Evolutionary conservation across 1,140 invertebrate genomes (phyloP).

Genomic region (Onthophagus taurus): DNA sequence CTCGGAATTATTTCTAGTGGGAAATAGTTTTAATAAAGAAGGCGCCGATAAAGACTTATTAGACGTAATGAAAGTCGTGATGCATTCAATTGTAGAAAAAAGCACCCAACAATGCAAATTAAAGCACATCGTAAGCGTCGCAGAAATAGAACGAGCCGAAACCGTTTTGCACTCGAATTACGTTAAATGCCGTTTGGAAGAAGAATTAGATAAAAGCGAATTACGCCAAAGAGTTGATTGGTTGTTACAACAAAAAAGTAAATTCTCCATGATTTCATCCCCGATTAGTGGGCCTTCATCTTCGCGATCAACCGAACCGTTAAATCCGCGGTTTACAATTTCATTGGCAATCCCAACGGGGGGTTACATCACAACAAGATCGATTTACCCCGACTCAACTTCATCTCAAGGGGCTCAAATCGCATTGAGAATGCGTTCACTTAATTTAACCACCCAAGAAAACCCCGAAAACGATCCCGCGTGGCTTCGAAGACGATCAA

Average conservation of each 20-base stretch:
- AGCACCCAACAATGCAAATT: slow-evolving; percentile 40
- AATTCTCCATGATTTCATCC: too few relatives aligned
- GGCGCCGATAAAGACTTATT: slow-evolving; percentile 10
- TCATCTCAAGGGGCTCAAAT: slow-evolving; percentile 10
- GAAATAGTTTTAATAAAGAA: slow-evolving; percentile 17
- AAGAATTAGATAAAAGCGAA: slow-evolving; percentile 15
- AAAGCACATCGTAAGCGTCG: slow-evolving; percentile 37
- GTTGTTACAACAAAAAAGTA: slow-evolving; percentile 4
- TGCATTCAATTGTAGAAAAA: slow-evolving; percentile 38
- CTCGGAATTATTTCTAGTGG: slow-evolving; percentile 48
- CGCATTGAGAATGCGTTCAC: background rate
- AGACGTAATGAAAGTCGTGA: slow-evolving; percentile 26
- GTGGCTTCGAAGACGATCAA: slow-evolving; percentile 12
- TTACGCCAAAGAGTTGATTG: slow-evolving; percentile 7
- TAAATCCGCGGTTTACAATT: slow-evolving; percentile 28
- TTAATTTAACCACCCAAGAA: background rate
- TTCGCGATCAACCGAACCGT: background rate
- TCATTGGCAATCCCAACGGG: slow-evolving; percentile 26
- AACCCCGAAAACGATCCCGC: background rate
- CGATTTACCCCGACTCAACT: slow-evolving; percentile 15
- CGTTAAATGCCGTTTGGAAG: slow-evolving; percentile 36
- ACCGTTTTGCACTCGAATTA: slow-evolving; percentile 44
- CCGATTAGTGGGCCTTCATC: background rate
- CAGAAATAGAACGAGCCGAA: slow-evolving; percentile 47
- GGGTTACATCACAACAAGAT: slow-evolving; percentile 5